Evolutionary conservation across 2,888 invertebrate genomes (phyloP), one percentile per base, ranked within the genome.

Genomic region (Cryptus viduatorius): DNA sequence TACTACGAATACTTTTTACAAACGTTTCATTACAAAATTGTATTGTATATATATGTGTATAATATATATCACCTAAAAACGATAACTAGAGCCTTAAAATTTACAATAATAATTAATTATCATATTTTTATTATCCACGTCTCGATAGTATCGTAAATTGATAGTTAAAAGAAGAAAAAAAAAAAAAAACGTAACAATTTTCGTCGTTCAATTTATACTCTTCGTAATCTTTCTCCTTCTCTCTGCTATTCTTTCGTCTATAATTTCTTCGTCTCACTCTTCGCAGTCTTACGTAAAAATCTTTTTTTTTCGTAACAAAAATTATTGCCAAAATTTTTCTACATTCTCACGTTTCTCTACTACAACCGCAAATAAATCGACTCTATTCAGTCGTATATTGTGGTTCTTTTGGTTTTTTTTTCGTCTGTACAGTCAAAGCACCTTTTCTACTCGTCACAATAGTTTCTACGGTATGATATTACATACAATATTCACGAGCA

Each of bases 11-110:
- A 80, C 82, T 86, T 86, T 86, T 86, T 87, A 87, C 85, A 88
- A 86, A 87, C 76, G 79, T 86, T 84, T 87, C 87, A 82, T 89
- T 89, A 88, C 86, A 89, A 89, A 89, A 81, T 87, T 84, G 79
- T 79, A 81, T 81, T 84, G 81, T 86, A 87, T 73, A 79, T 64
- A 53, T 72, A 76, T 67, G 56, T 86, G 75, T 82, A 85, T 16
- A 37, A 72, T 75, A 61, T 85, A 79, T 84, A 86, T 86, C 80
- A 42, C 82, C 87, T 87, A 86, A 85, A 86, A 85, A 87, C 73
- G 64, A 81, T 85, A 61, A 79, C 79, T 82, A 56, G 61, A 75
- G 53, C 56, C 81, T 79, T 84, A 61, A 16, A 69, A 46, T 75
- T 84, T 75, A 64, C 24, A 53, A 76, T 80, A 78, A 84, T 73